These are phyloP conservation scores for Icerya purchasi DNA, from an alignment of 2,888 invertebrate genomes.

Conservation along the genomic window DNA sequence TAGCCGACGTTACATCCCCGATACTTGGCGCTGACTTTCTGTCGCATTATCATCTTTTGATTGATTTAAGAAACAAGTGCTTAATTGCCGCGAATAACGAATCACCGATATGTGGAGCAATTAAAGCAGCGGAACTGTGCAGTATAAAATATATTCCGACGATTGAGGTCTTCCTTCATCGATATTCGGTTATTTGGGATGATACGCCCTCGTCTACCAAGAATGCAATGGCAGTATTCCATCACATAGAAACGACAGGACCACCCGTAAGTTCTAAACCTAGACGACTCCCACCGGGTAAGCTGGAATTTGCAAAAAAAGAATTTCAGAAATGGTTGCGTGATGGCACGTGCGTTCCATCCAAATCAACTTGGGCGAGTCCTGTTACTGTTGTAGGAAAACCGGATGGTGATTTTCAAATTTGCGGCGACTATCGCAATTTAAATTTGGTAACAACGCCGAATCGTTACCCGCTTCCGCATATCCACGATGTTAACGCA, in stretches of 20 bases:
- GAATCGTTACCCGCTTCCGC: conserved; percentile 8
- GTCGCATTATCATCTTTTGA: conserved; percentile 3
- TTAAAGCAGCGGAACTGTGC: too few species aligned
- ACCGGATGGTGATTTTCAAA: neutral
- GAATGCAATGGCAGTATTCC: neutral
- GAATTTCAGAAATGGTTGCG: neutral
- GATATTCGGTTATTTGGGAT: too few species aligned
- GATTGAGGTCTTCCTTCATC: too few species aligned
- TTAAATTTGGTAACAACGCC: conserved; percentile 4
- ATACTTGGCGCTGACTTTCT: conserved; percentile 13
- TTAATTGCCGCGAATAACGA: neutral
- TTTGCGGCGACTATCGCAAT: conserved; percentile 8
- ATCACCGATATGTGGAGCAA: too few species aligned
- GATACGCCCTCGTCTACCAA: too few species aligned
- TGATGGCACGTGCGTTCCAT: neutral
- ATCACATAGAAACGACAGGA: conserved; percentile 4
- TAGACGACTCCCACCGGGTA: neutral
- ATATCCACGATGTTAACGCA: conserved; percentile 12
- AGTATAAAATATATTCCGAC: too few species aligned
- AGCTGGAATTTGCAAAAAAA: neutral
- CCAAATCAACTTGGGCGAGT: conserved; percentile 1
- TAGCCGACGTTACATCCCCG: conserved; percentile 6
- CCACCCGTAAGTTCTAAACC: neutral
- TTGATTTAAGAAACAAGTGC: neutral
- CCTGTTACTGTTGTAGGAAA: conserved; percentile 2